Evolutionary conservation across 2,888 invertebrate species (phyloP).

Genomic region (Macrosiphum euphorbiae): DNA sequence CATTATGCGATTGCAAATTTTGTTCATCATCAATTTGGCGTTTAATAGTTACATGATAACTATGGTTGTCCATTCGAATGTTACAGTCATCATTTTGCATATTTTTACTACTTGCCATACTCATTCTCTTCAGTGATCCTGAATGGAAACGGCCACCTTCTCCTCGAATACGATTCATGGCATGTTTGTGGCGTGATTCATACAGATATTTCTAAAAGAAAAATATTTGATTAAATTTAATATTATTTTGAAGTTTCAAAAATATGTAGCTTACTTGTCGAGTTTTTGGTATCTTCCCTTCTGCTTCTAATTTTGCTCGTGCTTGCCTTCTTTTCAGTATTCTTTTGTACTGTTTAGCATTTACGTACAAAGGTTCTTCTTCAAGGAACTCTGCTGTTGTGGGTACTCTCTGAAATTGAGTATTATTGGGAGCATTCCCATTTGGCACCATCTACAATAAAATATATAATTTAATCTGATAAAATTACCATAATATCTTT

Average conservation of each 20-base stretch:
- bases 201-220: constrained; percentile 93
- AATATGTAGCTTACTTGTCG: constrained; percentile 77
- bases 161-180: constrained; percentile 96
- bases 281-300: constrained; percentile 96
- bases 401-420: constrained; percentile 59
- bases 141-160: constrained; percentile 97
- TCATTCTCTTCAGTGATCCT: constrained; percentile 71
- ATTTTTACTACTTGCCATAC: constrained; percentile 64
- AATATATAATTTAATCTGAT: constrained; percentile 34
- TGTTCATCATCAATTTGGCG: constrained; percentile 56
- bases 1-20: constrained; percentile 52
- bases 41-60: constrained; percentile 61
- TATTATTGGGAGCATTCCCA: constrained; percentile 51
- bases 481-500: background rate
- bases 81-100: constrained; percentile 58
- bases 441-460: constrained; percentile 65
- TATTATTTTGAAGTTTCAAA: background rate
- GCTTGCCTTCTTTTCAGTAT: constrained; percentile 96
- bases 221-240: constrained; percentile 62
- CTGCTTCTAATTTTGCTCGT: constrained; percentile 92
- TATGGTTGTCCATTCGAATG: constrained; percentile 57
- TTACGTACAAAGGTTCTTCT: constrained; percentile 97
- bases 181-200: constrained; percentile 95
- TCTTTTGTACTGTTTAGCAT: constrained; percentile 97
- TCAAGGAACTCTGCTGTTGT: constrained; percentile 80